Conservation (phyloP, 37 sponge, comb jelly and placozoan genomes). For the Halichondria panicea region DNA sequence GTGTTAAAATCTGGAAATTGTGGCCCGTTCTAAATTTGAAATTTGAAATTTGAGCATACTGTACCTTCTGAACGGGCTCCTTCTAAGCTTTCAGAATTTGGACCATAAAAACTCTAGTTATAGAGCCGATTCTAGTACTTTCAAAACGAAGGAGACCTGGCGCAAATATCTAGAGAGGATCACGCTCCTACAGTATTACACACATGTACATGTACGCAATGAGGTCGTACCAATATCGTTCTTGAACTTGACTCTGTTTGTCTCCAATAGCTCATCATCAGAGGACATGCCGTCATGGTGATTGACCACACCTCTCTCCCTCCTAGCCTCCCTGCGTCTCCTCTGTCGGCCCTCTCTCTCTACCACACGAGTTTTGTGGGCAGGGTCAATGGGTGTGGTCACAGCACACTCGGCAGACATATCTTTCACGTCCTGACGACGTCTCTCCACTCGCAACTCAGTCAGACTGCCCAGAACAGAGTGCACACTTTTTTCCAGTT, state of each 20-base stretch:
- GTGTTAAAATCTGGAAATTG: too few species aligned
- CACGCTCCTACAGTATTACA: too few species aligned
- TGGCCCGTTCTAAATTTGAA: too few species aligned
- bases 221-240: constrained; percentile 67
- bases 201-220: too few species aligned
- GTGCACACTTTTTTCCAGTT: constrained; percentile 36
- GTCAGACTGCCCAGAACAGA: constrained; percentile 20
- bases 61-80: too few species aligned
- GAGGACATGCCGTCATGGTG: constrained; percentile 80
- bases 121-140: too few species aligned
- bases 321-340: constrained; percentile 63
- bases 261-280: constrained; percentile 84
- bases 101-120: too few species aligned
- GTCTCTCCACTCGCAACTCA: constrained; percentile 45
- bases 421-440: constrained; percentile 74
- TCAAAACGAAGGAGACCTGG: too few species aligned
- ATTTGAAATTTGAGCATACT: too few species aligned
- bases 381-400: constrained; percentile 3
- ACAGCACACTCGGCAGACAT: constrained; percentile 45
- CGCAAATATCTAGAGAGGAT: too few species aligned
- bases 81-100: too few species aligned
- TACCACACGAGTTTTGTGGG: constrained; percentile 41
- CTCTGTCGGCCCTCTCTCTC: constrained; percentile 72
- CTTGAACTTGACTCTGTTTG: constrained; percentile 39
- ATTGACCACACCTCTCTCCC: neutral